These are phyloP conservation scores for Caerostris darwini DNA, from an alignment of 1,140 invertebrate species.

Conservation along the genomic window DNA sequence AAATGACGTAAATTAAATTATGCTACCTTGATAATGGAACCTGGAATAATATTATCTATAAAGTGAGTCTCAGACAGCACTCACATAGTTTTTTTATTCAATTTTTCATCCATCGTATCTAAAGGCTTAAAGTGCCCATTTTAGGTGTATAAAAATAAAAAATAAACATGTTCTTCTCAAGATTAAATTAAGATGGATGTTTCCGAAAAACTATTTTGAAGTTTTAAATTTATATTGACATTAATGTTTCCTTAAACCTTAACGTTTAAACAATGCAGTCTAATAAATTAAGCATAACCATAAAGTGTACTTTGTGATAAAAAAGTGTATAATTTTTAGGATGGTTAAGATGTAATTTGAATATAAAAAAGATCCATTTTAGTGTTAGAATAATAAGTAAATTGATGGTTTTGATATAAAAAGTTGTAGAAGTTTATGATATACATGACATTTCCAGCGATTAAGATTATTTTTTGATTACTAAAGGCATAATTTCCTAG, in stretches of 20 bases:
- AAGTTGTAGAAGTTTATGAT: too few species aligned
- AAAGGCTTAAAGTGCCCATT: background rate
- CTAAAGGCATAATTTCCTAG: too few species aligned
- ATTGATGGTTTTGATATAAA: too few species aligned
- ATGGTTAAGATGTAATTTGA: too few species aligned
- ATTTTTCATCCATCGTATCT: background rate
- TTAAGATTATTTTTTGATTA: too few species aligned
- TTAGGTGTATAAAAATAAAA: background rate
- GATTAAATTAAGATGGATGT: slow-evolving; percentile 4
- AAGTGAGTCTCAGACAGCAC: background rate
- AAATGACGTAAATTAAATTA: background rate
- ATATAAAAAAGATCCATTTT: too few species aligned
- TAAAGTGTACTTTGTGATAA: too few species aligned
- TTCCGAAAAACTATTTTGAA: background rate
- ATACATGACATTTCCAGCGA: too few species aligned
- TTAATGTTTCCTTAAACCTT: background rate
- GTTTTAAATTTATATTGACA: background rate
- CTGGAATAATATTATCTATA: slow-evolving; percentile 20
- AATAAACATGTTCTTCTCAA: background rate
- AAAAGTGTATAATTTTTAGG: too few species aligned
- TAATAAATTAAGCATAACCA: too few species aligned
- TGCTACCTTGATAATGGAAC: background rate
- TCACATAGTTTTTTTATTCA: background rate
- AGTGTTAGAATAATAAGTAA: too few species aligned
- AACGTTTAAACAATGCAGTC: too few species aligned